A percentile compares a stretch with the other conserved stretches of the same genome.
These are phyloP conservation scores for Callosobruchus maculatus DNA, from an alignment of 2,888 invertebrate species.

Conservation along the genomic window DNA sequence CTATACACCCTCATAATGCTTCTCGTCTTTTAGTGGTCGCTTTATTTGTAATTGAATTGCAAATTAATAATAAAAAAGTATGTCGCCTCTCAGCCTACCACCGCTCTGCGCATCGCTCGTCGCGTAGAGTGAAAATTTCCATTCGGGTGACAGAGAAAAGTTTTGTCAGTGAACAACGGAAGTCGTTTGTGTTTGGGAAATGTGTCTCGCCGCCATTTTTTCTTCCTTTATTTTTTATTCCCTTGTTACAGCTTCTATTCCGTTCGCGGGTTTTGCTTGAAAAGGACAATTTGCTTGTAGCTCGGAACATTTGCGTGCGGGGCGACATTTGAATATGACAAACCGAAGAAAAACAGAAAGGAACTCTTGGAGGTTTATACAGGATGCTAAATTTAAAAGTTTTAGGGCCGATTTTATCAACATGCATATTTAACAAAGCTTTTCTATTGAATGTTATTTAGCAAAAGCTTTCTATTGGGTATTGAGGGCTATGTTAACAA, in stretches of 20 bases:
- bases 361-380: no score
- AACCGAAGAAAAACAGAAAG: not conserved
- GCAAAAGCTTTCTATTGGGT: no score
- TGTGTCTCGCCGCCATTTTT: not conserved
- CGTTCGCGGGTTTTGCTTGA: not conserved
- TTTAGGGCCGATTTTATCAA: no score
- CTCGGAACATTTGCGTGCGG: not conserved
- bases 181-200: not conserved
- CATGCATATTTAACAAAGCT: no score
- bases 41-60: no score
- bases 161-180: not conserved
- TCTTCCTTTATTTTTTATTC: not conserved
- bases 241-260: not conserved
- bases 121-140: slow-evolving; percentile 1
- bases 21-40: no score
- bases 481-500: no score
- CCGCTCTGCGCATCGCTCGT: not conserved
- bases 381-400: no score
- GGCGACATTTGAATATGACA: not conserved
- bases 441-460: no score
- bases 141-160: not conserved
- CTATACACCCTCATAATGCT: no score
- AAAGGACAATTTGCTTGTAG: not conserved
- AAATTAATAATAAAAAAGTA: no score
- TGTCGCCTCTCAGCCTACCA: not conserved